Base-by-base conservation (phyloP, 2,888 invertebrate species). In the Adelphocoris suturalis region DNA sequence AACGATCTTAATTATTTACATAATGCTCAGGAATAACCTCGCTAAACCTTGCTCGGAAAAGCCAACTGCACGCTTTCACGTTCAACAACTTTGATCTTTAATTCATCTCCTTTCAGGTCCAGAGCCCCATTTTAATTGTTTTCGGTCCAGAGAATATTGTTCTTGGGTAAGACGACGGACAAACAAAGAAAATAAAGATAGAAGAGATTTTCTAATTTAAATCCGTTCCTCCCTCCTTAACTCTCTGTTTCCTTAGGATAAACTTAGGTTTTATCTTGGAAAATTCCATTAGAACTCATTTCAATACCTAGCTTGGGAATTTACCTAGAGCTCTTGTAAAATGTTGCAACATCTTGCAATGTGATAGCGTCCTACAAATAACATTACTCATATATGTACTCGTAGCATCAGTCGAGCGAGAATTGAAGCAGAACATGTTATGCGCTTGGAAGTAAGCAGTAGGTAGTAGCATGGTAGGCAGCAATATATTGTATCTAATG, bases 91-190 rank as follows among this genome's bases (percentile, higher is more conserved):
- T 76, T 76, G 76, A 76, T 76, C 28, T 76, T 76, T 76, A 76
- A 76, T 76, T 76, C 76, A 76, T 27, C 76, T 76, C 76, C 76
- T 76, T 76, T 76, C 76, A 76, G 27, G 76, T 76, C 76, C 76
- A 76, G 27, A 27, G 76, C 13, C 37, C 27, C 76, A 37, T 76
- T 76, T 76, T 76, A 76, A 76, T 76, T 76, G 76, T 76, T 76
- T 76, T 76, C 11, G 28, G 76, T 76, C 76, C 37, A 7, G 76
- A 16, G 37, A 76, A 76, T 76, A 76, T 76, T 76, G 76, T 76
- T 76, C 76, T 37, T 37, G 37, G 37, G 23, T 11, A 37, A 37
- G 76, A 23, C 76, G 27, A 12, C 76, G 76, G 1, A 76, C 27
- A 27, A 76, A 76, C 76, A 76, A 76, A 27, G 37, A 27, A 76